Evolutionary conservation across 2,888 invertebrate species (phyloP), one percentile per base, ranked within the genome.

Genomic region (Acanthacorydalis orientalis): DNA sequence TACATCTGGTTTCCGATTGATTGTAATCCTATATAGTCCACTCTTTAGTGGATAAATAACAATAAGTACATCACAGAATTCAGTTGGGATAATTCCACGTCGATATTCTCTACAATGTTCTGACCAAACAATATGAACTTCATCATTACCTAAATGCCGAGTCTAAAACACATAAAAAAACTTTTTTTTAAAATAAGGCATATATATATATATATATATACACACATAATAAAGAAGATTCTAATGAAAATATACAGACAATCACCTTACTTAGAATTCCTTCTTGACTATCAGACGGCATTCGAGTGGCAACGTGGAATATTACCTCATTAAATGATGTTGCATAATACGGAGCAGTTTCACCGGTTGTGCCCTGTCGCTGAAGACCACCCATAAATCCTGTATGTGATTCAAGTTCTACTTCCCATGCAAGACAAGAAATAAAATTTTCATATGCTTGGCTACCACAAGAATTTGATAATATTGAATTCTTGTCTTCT

Each of bases 91-190:
- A 57, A 96, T 95, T 61, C 93, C 93, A 48, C 96, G 78, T 50
- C 93, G 78, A 72, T 98, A 98, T 60, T 95, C 91, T 52, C 95
- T 77, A 66, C 78, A 78, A 67, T 98, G 95, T 62, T 99, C 98
- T 45, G 93, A 95, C 98, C 98, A 98, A 32, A 99, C 93, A 53
- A 98, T 92, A 64, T 97, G 97, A 49, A 98, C 90, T 67, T 97
- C 96, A 66, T 97, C 96, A 68, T 97, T 97, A 43, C 96, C 96
- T 53, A 97, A 72, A 70, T 97, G 96, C 4, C 92, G 78, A 11
- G 92, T 90, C 86, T 84, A 59, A 53, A 65, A 67, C 51, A 50
- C 35, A 45, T 33, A 40, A 44, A 12, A 37, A 46, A 47, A 33
- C 43, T 39, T 12, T 44, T 43, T 46, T n/a, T 44, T 42, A 38